Evolutionary conservation across 2,797 vertebrate genomes (phyloP).

Genomic region (Myripristis murdjan): DNA sequence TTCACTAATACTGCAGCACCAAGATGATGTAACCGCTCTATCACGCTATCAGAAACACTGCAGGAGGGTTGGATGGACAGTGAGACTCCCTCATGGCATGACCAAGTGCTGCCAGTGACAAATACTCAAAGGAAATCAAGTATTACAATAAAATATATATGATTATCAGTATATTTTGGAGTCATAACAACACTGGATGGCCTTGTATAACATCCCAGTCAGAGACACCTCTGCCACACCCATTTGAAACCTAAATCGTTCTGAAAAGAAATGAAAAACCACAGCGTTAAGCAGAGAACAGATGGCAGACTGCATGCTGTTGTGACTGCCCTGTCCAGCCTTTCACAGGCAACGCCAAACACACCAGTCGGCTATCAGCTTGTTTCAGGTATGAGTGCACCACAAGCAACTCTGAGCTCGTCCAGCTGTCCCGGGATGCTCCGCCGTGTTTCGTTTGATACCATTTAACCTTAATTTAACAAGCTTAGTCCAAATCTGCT

Average conservation of each 20-base stretch:
- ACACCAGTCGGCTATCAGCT: slow-evolving; percentile 5
- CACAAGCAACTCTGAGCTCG: neutral
- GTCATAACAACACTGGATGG: neutral
- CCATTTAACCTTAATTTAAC: too few relatives aligned
- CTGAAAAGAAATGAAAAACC: slow-evolving; percentile 17
- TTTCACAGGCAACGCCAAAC: slow-evolving; percentile 22
- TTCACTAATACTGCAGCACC: slow-evolving; percentile 37
- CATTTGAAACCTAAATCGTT: slow-evolving; percentile 53
- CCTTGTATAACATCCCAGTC: slow-evolving; percentile 1
- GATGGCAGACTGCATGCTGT: slow-evolving; percentile 63
- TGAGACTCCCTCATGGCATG: too few relatives aligned
- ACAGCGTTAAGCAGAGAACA: slow-evolving; percentile 52
- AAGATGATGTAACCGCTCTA: slow-evolving; percentile 56
- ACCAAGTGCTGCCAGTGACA: slow-evolving; percentile 2
- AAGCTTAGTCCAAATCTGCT: too few relatives aligned
- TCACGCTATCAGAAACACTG: slow-evolving; percentile 10
- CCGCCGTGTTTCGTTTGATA: too few relatives aligned
- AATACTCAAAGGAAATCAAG: neutral
- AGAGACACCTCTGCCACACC: slow-evolving; percentile 37
- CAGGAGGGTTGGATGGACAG: too few relatives aligned
- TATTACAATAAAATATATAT: neutral
- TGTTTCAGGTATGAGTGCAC: slow-evolving; percentile 18
- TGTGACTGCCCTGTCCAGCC: slow-evolving; percentile 11
- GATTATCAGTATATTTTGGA: neutral
- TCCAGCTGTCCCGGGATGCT: neutral